Evolutionary conservation across 2,888 invertebrate genomes (phyloP).

Genomic region (Tipula lateralis): DNA sequence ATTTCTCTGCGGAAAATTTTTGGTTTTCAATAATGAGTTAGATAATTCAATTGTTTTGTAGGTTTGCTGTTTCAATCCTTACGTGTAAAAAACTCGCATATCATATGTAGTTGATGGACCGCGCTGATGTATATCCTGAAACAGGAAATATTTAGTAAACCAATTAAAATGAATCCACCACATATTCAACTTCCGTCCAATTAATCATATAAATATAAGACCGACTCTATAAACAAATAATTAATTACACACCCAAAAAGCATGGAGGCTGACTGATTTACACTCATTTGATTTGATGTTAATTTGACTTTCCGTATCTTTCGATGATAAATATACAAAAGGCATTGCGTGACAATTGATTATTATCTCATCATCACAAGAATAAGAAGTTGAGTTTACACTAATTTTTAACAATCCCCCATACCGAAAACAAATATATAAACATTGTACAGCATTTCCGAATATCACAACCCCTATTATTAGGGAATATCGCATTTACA

Average conservation of each 20-base stretch:
- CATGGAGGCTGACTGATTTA: slow-evolving; percentile 24
- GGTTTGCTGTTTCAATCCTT: no score
- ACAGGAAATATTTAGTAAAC: no score
- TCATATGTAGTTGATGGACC: no score
- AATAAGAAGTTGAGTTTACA: not conserved
- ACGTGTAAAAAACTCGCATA: no score
- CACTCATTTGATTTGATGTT: slow-evolving; percentile 19
- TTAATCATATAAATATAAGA: not conserved
- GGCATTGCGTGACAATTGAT: slow-evolving; percentile 2
- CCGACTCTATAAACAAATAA: not conserved
- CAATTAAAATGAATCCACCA: not conserved
- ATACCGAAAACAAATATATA: not conserved
- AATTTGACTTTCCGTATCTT: not conserved
- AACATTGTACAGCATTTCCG: not conserved
- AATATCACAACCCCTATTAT: slow-evolving; percentile 24
- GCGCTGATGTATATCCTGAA: no score
- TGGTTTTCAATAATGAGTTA: no score
- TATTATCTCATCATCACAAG: slow-evolving; percentile 1
- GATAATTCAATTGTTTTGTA: no score
- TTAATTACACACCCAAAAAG: not conserved
- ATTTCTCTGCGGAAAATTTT: no score
- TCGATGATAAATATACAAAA: no score
- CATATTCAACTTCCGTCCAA: not conserved
- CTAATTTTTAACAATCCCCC: not conserved
- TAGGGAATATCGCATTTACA: not conserved